Evolutionary conservation across 2,113 vertebrate species (phyloP).

Genomic region (Larimichthys crocea): DNA sequence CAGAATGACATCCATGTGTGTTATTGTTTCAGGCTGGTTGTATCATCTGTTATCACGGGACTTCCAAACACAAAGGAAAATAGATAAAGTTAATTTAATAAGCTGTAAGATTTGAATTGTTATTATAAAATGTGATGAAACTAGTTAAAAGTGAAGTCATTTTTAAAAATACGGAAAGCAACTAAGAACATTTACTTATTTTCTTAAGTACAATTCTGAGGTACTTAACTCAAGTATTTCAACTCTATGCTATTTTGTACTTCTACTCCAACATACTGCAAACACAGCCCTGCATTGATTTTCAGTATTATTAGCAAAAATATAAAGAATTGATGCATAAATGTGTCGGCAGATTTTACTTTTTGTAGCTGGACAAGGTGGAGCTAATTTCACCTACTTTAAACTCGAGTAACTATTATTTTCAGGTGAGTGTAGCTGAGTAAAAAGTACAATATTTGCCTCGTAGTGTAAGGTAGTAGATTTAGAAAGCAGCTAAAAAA

Average conservation of each 20-base stretch:
- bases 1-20: conserved; percentile 54
- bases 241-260: not conserved
- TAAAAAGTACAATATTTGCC: not conserved
- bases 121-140: not conserved
- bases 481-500: no score
- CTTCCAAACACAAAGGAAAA: conserved; percentile 23
- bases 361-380: not conserved
- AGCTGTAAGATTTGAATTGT: not conserved
- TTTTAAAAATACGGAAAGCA: not conserved
- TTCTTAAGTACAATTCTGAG: not conserved
- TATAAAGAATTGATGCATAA: not conserved
- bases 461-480: not conserved
- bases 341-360: not conserved
- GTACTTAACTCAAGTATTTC: not conserved
- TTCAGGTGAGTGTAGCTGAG: not conserved
- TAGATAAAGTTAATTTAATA: conserved; percentile 37
- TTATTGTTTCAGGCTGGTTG: conserved; percentile 64
- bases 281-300: not conserved
- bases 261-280: not conserved
- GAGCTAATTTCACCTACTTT: not conserved
- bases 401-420: not conserved
- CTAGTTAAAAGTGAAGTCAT: not conserved
- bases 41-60: conserved; percentile 59
- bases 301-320: not conserved
- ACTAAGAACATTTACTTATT: not conserved